phyloP scores from a whole-genome alignment of 2,797 vertebrate genomes.

The Phoxinus dragarum region DNA sequence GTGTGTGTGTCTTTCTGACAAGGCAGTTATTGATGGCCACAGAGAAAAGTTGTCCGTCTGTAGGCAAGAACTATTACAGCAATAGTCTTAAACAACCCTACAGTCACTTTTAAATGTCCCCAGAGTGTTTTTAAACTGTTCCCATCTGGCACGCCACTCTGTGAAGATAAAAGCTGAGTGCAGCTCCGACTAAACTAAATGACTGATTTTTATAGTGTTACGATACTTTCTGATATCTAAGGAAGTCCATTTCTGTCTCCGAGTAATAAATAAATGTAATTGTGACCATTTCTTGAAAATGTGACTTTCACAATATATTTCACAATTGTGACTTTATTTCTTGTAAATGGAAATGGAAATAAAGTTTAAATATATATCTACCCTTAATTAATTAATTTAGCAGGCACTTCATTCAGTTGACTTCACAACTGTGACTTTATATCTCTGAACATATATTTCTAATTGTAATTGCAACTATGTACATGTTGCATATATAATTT shows the following conservation, averaged over 20 bases:
- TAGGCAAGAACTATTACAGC: slow-evolving; percentile 69
- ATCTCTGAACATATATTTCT: neutral
- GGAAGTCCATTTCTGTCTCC: neutral
- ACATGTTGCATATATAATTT: neutral
- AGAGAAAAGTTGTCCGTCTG: slow-evolving; percentile 63
- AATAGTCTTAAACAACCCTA: slow-evolving; percentile 62
- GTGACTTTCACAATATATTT: neutral
- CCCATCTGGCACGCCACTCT: slow-evolving; percentile 14
- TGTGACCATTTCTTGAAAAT: neutral
- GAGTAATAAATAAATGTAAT: neutral
- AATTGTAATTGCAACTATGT: neutral
- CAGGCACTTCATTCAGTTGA: too few relatives aligned
- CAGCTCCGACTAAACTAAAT: slow-evolving; percentile 29
- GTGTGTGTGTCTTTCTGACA: neutral
- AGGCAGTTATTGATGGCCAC: slow-evolving; percentile 57
- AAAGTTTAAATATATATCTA: too few relatives aligned
- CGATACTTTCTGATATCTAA: neutral
- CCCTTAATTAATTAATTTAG: too few relatives aligned
- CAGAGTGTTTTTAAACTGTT: slow-evolving; percentile 56
- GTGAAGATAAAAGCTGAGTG: slow-evolving; percentile 57
- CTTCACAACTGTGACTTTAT: neutral
- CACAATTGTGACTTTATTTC: neutral
- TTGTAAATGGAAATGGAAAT: neutral
- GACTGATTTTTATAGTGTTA: neutral
- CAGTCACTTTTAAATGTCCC: slow-evolving; percentile 68